Percentiles rank a stretch among this genome's conserved stretches.
Conservation (phyloP, 2,113 vertebrate genomes). For the Pogona vitticeps region DNA sequence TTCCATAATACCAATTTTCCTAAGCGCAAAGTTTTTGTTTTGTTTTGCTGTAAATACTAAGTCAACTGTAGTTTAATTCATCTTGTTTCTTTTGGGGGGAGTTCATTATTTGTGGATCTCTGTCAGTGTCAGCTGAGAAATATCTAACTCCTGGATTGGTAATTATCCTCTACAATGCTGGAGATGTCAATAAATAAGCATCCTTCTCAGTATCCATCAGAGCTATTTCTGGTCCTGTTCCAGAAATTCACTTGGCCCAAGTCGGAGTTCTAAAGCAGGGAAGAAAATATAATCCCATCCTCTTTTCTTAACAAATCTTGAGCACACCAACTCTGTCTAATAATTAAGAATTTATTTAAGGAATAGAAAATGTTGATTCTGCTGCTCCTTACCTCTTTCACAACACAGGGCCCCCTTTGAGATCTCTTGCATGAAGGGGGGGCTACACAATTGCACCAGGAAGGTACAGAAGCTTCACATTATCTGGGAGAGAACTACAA, state of each 20-base stretch:
- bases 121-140: neutral
- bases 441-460: neutral
- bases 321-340: too few relatives aligned
- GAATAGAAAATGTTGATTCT: too few relatives aligned
- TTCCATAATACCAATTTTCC: too few relatives aligned
- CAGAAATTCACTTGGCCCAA: neutral
- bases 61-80: too few relatives aligned
- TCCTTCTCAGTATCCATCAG: neutral
- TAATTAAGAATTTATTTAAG: too few relatives aligned
- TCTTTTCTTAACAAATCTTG: too few relatives aligned
- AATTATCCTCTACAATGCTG: neutral
- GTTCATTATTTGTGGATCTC: constrained; percentile 5
- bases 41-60: too few relatives aligned
- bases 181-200: neutral
- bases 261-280: neutral
- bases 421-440: neutral
- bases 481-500: neutral
- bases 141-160: neutral
- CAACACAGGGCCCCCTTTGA: neutral
- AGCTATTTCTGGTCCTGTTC: neutral
- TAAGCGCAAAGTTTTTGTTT: too few relatives aligned
- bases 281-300: too few relatives aligned
- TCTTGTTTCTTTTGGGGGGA: neutral
- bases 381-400: too few relatives aligned
- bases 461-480: neutral